Percentiles rank a stretch among this genome's conserved stretches.
phyloP scores from a whole-genome alignment of 2,113 vertebrate genomes.

The Jacana jacana region DNA sequence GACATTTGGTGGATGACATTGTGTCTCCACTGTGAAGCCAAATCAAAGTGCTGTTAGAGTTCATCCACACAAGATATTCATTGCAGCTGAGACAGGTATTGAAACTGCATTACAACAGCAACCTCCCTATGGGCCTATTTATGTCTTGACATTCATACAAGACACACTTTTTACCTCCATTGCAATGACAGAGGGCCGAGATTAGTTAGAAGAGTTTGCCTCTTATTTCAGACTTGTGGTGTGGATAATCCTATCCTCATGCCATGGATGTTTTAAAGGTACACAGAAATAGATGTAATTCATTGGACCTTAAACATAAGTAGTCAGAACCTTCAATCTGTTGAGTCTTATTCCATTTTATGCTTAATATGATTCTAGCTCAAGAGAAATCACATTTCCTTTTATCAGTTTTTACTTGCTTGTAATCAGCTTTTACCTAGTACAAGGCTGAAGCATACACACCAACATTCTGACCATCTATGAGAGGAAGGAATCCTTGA shows the following conservation, averaged over 20 bases:
- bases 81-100: background rate
- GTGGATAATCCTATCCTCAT: background rate
- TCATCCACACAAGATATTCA: background rate
- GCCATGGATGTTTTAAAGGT: background rate
- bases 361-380: background rate
- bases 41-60: background rate
- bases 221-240: background rate
- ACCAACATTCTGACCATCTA: background rate
- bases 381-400: background rate
- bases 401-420: background rate
- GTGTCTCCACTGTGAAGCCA: background rate
- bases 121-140: background rate
- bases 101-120: background rate
- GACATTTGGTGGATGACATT: background rate
- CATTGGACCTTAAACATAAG: background rate
- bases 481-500: background rate
- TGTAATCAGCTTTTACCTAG: background rate
- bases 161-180: background rate
- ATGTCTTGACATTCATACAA: background rate
- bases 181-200: background rate
- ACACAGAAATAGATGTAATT: background rate
- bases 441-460: background rate
- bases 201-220: background rate
- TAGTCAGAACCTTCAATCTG: background rate
- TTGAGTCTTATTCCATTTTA: background rate